phyloP scores from a whole-genome alignment of 2,113 vertebrate genomes.

The Mohoua ochrocephala region DNA sequence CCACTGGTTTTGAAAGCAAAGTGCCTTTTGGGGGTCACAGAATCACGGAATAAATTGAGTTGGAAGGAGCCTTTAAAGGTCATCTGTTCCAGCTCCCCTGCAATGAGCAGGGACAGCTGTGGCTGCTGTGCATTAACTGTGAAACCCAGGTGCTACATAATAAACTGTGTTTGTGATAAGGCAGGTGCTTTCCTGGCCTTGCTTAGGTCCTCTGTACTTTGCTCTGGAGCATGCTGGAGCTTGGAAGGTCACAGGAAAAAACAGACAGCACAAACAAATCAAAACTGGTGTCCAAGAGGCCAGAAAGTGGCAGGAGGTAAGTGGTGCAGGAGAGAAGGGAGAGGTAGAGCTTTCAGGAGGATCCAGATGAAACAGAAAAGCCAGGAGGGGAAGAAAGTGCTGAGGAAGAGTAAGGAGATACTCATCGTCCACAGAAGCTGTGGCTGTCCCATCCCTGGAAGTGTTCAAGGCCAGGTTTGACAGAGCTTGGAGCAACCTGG shows the following conservation, averaged over 20 bases:
- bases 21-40: background rate
- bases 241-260: background rate
- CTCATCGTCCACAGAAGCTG: background rate
- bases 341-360: background rate
- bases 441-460: background rate
- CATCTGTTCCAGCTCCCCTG: background rate
- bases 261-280: background rate
- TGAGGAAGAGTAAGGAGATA: background rate
- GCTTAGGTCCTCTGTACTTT: background rate
- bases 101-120: background rate
- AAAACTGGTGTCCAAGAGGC: background rate
- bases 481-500: fast-evolving
- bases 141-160: background rate
- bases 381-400: background rate
- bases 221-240: background rate
- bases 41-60: background rate
- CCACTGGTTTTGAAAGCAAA: background rate
- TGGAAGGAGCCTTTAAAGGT: background rate
- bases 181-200: background rate
- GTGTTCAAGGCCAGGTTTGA: background rate
- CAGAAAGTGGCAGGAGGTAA: background rate
- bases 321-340: background rate
- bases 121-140: background rate
- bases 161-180: background rate
- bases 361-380: background rate